These are phyloP conservation scores for Drosophila kuntzei DNA, from an alignment of 2,888 invertebrate species.

Conservation along the genomic window DNA sequence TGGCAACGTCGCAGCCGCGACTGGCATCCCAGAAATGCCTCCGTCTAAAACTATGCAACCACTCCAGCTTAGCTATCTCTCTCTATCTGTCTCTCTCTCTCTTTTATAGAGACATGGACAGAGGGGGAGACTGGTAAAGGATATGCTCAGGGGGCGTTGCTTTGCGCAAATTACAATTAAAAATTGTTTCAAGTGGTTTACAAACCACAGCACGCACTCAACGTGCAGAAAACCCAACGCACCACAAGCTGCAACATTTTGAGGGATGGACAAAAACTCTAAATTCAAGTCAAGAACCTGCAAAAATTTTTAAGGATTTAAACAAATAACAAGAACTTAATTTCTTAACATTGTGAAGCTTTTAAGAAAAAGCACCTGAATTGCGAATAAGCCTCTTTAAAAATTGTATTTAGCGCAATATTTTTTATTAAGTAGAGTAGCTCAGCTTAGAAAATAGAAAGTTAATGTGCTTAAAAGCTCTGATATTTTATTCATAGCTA, in stretches of 20 bases:
- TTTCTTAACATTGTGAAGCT: neutral
- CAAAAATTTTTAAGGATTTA: neutral
- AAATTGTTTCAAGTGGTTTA: slow-evolving; percentile 83
- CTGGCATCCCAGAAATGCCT: slow-evolving; percentile 75
- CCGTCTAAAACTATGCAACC: slow-evolving; percentile 75
- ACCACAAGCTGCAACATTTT: slow-evolving; percentile 17
- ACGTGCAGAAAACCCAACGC: slow-evolving; percentile 24
- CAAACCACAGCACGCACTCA: slow-evolving; percentile 73
- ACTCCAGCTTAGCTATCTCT: slow-evolving; percentile 34
- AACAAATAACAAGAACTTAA: neutral
- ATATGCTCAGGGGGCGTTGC: slow-evolving; percentile 61
- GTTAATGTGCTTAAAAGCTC: too few relatives aligned
- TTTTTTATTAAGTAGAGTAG: too few relatives aligned
- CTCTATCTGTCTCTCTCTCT: slow-evolving; percentile 1
- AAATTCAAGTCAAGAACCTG: neutral
- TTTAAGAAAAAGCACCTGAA: too few relatives aligned
- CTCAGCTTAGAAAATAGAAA: too few relatives aligned
- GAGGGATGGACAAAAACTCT: slow-evolving; percentile 48
- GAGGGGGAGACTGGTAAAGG: neutral
- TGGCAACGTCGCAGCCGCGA: slow-evolving; percentile 71
- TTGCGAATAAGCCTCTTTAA: too few relatives aligned
- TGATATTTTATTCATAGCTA: too few relatives aligned
- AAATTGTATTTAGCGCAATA: too few relatives aligned
- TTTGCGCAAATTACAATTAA: slow-evolving; percentile 83
- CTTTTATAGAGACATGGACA: too few relatives aligned